phyloP scores from a whole-genome alignment of 1,140 invertebrate genomes.

The Trichonephila clavipes region DNA sequence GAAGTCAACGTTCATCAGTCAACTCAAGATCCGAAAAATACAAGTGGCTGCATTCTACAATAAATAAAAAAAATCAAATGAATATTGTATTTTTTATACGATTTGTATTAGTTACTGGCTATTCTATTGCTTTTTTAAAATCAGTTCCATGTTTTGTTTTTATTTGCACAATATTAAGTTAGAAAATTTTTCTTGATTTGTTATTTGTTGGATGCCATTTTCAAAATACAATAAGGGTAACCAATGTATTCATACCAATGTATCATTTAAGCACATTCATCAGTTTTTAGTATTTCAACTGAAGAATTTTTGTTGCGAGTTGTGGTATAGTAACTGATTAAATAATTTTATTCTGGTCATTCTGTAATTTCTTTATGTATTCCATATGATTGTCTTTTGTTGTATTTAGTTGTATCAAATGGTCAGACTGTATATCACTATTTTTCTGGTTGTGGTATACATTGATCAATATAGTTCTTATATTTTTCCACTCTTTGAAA shows the following conservation, averaged over 20 bases:
- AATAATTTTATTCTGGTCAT: neutral
- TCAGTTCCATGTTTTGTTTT: neutral
- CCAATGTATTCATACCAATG: neutral
- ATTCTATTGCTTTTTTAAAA: neutral
- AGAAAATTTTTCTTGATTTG: neutral
- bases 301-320: neutral
- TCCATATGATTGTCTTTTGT: neutral
- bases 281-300: neutral
- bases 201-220: neutral
- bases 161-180: neutral
- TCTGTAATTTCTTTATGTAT: neutral
- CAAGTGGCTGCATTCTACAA: conserved; percentile 84
- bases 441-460: neutral
- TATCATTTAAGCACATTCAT: neutral
- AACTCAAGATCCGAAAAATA: conserved; percentile 85
- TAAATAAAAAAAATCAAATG: conserved; percentile 34
- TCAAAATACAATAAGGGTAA: neutral
- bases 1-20: conserved; percentile 85
- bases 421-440: neutral
- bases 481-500: neutral
- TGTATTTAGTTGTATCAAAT: neutral
- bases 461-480: neutral
- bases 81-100: conserved; percentile 16
- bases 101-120: neutral
- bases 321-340: neutral